phyloP scores from a whole-genome alignment of 2,888 invertebrate genomes.

The Cantharis rustica region DNA sequence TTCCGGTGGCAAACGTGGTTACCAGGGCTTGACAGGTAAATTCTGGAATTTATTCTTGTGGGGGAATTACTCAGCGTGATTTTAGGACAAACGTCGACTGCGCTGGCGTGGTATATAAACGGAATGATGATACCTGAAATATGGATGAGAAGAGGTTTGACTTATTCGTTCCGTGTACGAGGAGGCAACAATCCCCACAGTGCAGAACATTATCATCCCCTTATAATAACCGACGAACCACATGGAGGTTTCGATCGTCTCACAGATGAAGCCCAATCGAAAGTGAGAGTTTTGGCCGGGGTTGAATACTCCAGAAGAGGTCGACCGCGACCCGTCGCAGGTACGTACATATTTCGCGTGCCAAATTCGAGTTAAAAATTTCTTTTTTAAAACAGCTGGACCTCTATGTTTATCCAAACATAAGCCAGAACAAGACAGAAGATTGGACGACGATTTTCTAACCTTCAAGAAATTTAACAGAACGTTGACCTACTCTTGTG shows the following conservation, averaged over 20 bases:
- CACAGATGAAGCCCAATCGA: conserved; percentile 70
- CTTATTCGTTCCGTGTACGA: conserved; percentile 78
- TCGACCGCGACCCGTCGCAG: conserved; percentile 76
- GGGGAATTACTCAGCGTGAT: neutral
- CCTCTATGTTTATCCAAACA: conserved; percentile 77
- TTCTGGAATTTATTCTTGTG: neutral
- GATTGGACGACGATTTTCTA: conserved; percentile 77
- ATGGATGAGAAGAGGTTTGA: conserved; percentile 82
- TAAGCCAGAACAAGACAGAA: conserved; percentile 68
- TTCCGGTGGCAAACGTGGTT: conserved; percentile 79
- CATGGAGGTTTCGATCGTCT: conserved; percentile 81
- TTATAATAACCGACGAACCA: conserved; percentile 85
- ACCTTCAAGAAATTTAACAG: conserved; percentile 86
- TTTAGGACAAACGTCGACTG: conserved; percentile 69
- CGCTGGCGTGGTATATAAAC: conserved; percentile 90
- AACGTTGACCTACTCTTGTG: conserved; percentile 72
- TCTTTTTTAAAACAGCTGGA: conserved; percentile 62
- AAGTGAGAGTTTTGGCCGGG: conserved; percentile 77
- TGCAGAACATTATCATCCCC: conserved; percentile 83
- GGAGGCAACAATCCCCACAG: conserved; percentile 92
- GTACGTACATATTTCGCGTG: too few species aligned
- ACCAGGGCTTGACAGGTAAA: conserved; percentile 71
- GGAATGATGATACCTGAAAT: conserved; percentile 86
- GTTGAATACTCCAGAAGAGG: conserved; percentile 83
- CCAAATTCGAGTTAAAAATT: too few species aligned